Evolutionary conservation across 2,888 invertebrate genomes (phyloP).

Genomic region (Dascillus cervinus): DNA sequence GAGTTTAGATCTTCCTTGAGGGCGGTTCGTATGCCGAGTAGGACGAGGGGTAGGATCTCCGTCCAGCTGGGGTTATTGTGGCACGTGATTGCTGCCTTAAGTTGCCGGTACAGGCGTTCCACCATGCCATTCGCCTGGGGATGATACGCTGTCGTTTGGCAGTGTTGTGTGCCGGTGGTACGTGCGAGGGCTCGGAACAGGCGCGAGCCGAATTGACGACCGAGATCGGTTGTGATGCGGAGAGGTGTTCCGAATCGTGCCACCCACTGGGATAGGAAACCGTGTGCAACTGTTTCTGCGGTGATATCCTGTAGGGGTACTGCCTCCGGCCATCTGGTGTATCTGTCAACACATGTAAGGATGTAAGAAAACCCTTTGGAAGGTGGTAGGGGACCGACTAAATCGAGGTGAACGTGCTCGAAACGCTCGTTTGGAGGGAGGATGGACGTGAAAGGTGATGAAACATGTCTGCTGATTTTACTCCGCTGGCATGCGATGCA

Average conservation of each 20-base stretch:
- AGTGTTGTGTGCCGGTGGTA: too few species aligned
- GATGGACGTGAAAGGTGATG: constrained; percentile 22
- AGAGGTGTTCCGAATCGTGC: constrained; percentile 34
- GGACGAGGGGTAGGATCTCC: too few species aligned
- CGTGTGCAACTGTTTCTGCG: constrained; percentile 32
- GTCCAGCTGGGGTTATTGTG: too few species aligned
- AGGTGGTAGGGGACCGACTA: constrained; percentile 22
- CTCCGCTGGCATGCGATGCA: constrained; percentile 31
- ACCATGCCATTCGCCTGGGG: constrained; percentile 34
- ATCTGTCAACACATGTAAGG: too few species aligned
- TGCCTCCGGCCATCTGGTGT: too few species aligned
- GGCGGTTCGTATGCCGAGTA: too few species aligned
- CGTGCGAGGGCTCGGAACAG: too few species aligned
- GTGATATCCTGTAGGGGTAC: too few species aligned
- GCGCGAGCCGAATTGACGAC: constrained; percentile 35
- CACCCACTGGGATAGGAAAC: constrained; percentile 34
- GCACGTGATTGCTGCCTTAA: constrained; percentile 30
- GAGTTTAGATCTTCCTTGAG: constrained; percentile 27
- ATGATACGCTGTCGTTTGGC: too few species aligned
- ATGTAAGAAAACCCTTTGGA: too few species aligned
- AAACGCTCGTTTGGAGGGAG: constrained; percentile 24
- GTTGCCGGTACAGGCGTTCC: constrained; percentile 24
- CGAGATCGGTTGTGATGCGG: constrained; percentile 30
- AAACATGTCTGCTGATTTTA: constrained; percentile 30
- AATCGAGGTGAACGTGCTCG: constrained; percentile 30